phyloP scores from a whole-genome alignment of 2,888 invertebrate species.

The Acleris holmiana region DNA sequence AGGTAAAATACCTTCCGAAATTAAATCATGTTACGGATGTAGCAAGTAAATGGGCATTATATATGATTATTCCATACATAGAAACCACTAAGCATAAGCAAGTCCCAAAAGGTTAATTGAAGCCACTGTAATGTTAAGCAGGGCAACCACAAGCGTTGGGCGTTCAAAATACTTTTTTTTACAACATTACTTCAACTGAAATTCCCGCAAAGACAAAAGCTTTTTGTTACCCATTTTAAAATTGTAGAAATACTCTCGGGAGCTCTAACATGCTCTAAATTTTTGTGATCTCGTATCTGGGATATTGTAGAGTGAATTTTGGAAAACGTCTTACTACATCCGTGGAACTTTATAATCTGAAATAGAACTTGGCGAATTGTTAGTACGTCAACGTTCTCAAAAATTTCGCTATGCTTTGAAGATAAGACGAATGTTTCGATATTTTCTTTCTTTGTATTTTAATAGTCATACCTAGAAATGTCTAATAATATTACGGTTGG shows the following conservation, averaged over 20 bases:
- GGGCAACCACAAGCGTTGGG: constrained; percentile 12
- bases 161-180: constrained; percentile 14
- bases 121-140: neutral
- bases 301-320: constrained; percentile 32
- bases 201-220: constrained; percentile 9
- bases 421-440: constrained; percentile 15
- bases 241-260: constrained; percentile 10
- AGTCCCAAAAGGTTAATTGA: neutral
- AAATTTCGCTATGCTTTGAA: constrained; percentile 34
- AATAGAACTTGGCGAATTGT: constrained; percentile 48
- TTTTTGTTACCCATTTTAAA: constrained; percentile 21
- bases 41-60: too few relatives aligned
- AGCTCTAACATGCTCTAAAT: constrained; percentile 21
- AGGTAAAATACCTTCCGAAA: too few relatives aligned
- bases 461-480: constrained; percentile 7
- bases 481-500: neutral
- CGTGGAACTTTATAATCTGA: constrained; percentile 43
- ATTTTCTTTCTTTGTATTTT: constrained; percentile 24
- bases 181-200: neutral
- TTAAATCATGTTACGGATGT: too few relatives aligned
- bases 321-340: constrained; percentile 31
- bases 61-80: too few relatives aligned
- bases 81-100: neutral
- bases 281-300: constrained; percentile 28
- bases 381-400: constrained; percentile 39